Evolutionary conservation across 2,797 vertebrate genomes (phyloP), one percentile per base, ranked within the genome.

Genomic region (Notolepis coatsorum): DNA sequence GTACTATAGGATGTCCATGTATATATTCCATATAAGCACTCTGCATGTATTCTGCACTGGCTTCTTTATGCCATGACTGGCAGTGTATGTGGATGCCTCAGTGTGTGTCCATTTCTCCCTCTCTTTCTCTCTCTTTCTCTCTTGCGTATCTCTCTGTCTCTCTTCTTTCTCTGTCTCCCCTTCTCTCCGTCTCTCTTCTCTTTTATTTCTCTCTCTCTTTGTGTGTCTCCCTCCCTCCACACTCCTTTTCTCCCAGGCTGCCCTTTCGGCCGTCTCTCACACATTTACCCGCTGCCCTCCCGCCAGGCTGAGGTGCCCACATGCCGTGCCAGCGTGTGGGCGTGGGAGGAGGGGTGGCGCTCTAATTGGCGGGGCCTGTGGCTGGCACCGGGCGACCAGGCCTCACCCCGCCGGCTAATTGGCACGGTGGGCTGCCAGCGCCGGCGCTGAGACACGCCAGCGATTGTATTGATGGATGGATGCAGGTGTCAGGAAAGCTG

Each of bases 391-490:
- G 61, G 81, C 60, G 25, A 77, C 64, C 79, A 64, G 61, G 64
- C 56, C 70, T 88, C 84, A 88, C 85, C 86, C 81, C 62, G 46
- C 82, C 87, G 75, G 80, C 87, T 94, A 90, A 93, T 93, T 94
- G 93, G 91, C 91, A 83, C 81, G 20, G 72, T 50, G 48, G 70
- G 72, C 77, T 71, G 63, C 75, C 80, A 65, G 69, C 70, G 28
- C 61, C 37, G 18, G 65, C 60, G 67, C 79, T 4, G 48, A 73
- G 74, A 57, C 52, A 45, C 15, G 1, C 66, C 67, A 56, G 62
- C 8, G 10, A 50, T 76, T 68, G 75, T 60, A 86, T 87, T 92
- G 93, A 93, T 92, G 82, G 88, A 88, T 88, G 74, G 82, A 74
- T 81, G 73, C 82, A 65, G 65, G 82, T 85, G 86, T 90, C 86